Base-by-base conservation (phyloP, 2,888 invertebrate species). In the Tridacna crocea region DNA sequence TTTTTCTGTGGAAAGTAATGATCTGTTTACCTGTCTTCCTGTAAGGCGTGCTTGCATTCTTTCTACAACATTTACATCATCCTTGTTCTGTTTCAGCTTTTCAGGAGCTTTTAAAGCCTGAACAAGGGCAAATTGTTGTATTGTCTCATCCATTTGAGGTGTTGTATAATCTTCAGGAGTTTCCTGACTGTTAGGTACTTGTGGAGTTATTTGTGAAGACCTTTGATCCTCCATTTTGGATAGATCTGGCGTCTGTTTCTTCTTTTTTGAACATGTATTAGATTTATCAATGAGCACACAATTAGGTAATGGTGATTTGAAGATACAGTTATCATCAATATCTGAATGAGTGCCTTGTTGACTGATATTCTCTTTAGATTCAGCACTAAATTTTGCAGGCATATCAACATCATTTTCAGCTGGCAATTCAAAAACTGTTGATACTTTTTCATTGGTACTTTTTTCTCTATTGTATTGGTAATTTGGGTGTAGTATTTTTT, bases 71-170 rank as follows among this genome's bases (percentile, higher is more conserved):
- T 61, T 58, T 3, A 55, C 75, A 19, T 46, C 47, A 13, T 73
- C 77, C 48, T 26, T 60, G 72, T 65, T 72, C 26, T 78, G 72
- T 13, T 76, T 77, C 8, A 22, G 24, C 51, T 89, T 89, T 61
- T 83, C 72, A 46, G 88, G 88, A 27, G 87, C 86, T 77, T 88
- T 83, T 48, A 78, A 76, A 2, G 75, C 86, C 63, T 86, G 76
- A 22, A 80, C 55, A 15, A 87, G 72, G 12, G 85, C 77, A 12
- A 81, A 72, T 60, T 83, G 73, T 61, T 80, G 78, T 0, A 84
- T 27, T 10, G 72, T 68, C 73, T 85, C 88, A 82, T 89, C 85
- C 85, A 88, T 88, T 55, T 81, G 81, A 68, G 89, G 89, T 58
- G 89, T 88, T 58, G 84, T 88, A 24, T 81, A 82, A 17, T 65